Evolutionary conservation across 2,888 invertebrate genomes (phyloP), one percentile per base, ranked within the genome.

Genomic region (Andrena camellia): DNA sequence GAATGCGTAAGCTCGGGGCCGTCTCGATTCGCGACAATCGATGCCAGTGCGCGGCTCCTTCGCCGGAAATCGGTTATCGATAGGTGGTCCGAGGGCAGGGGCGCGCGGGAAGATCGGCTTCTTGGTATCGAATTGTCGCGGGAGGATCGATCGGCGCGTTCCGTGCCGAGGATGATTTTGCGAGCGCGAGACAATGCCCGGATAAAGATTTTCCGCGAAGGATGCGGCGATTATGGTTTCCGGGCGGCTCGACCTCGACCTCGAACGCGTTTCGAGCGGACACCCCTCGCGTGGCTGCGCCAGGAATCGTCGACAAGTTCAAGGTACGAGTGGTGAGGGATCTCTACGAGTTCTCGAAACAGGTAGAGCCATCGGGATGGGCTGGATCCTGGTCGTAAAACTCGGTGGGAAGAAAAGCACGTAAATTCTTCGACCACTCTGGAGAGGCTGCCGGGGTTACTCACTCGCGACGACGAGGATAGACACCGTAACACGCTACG

Each of bases 21-120:
- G 86, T 76, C 82, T 74, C 76, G 68, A 76, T 70, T 81, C 73
- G 33, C 76, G 74, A 52, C 71, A 26, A 87, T 85, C 78, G 73
- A 85, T 78, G 33, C 26, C n/a, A 23, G 10, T 23, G 29, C 42
- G 52, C 33, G 29, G 26, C 57, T 78, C 81, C 73, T 52, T 81
- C 78, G 48, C 77, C 86, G 86, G 88, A 81, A 86, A 83, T 86
- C 77, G 52, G 13, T 70, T 85, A 78, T 71, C 85, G 76, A 64
- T 68, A 57, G 29, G n/a, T 33, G 6, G 1, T 23, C 17, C 59
- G 26, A 54, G 33, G 48, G 57, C 64, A 50, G 26, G 54, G 54
- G 57, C 35, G n/a, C 59, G 62, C 13, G 17, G 62, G 26, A 80
- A 66, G 73, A 81, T 74, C 60, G 42, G 10, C 62, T 78, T 86